These are phyloP conservation scores for Cephonodes hylas DNA, from an alignment of 2,888 invertebrate genomes.

Conservation along the genomic window DNA sequence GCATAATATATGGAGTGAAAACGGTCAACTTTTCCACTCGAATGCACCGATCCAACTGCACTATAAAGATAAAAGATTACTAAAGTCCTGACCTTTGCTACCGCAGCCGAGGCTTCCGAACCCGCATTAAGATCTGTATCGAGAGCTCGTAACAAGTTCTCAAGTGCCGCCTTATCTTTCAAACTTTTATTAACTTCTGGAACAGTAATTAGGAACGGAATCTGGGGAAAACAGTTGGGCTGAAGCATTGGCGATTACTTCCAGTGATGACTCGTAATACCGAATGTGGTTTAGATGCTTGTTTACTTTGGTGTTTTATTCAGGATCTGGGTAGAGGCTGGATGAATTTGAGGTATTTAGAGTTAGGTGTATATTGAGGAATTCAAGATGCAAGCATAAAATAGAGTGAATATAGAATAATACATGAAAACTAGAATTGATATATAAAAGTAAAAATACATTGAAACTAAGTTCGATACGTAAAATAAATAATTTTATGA, in stretches of 20 bases:
- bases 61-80: background rate
- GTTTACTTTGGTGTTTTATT: background rate
- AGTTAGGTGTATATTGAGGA: too few relatives aligned
- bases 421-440: too few relatives aligned
- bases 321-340: too few relatives aligned
- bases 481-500: too few relatives aligned
- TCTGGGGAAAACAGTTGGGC: constrained; percentile 5
- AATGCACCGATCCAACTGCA: too few relatives aligned
- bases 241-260: background rate
- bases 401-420: too few relatives aligned
- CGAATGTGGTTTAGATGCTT: background rate
- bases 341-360: too few relatives aligned
- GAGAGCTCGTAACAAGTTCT: constrained; percentile 31
- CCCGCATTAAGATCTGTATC: constrained; percentile 22
- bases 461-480: too few relatives aligned
- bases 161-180: constrained; percentile 34
- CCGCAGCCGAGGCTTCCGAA: background rate
- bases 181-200: constrained; percentile 41
- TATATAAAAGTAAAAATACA: too few relatives aligned
- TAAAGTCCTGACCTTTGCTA: background rate
- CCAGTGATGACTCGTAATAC: background rate
- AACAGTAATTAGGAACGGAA: constrained; percentile 35
- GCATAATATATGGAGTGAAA: too few relatives aligned
- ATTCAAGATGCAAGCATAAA: too few relatives aligned
- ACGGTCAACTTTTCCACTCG: too few relatives aligned